phyloP scores from a whole-genome alignment of 2,113 vertebrate species.

The Coregonus clupeaformis region DNA sequence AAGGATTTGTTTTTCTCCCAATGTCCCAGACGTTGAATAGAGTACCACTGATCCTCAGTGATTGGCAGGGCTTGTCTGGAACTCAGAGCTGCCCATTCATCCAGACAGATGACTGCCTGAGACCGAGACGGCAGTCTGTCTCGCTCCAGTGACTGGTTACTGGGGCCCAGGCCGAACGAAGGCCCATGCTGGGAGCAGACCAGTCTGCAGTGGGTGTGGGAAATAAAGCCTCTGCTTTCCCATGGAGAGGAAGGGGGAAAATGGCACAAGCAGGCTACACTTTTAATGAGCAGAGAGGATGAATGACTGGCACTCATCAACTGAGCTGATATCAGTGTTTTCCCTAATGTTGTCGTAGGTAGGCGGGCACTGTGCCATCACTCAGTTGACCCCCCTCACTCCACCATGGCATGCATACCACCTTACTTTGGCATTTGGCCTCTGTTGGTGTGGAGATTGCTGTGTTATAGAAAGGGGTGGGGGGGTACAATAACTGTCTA shows the following conservation, averaged over 20 bases:
- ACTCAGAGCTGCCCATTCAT: neutral
- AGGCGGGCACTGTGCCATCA: too few species aligned
- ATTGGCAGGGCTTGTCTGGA: constrained; percentile 1
- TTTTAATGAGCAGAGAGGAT: constrained; percentile 16
- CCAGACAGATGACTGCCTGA: constrained; percentile 27
- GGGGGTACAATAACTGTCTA: too few species aligned
- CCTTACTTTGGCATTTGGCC: too few species aligned
- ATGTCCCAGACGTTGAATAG: constrained; percentile 7
- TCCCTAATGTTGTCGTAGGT: neutral
- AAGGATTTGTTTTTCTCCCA: neutral
- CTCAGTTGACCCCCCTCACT: too few species aligned
- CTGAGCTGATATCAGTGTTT: neutral
- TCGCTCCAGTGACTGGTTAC: constrained; percentile 9
- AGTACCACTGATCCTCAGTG: neutral
- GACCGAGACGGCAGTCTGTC: constrained; percentile 15
- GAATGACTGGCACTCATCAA: constrained; percentile 3
- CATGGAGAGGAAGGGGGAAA: constrained; percentile 8
- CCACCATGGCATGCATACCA: too few species aligned
- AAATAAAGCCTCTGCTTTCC: constrained; percentile 28
- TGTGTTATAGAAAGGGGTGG: too few species aligned
- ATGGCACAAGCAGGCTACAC: neutral
- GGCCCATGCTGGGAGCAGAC: constrained; percentile 19
- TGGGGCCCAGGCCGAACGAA: neutral
- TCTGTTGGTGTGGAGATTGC: too few species aligned
- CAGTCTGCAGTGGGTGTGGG: constrained; percentile 27